A percentile compares a stretch with the other conserved stretches of the same genome.
These are phyloP conservation scores for Rhorus exstirpatorius DNA, from an alignment of 2,888 invertebrate genomes.

Conservation along the genomic window DNA sequence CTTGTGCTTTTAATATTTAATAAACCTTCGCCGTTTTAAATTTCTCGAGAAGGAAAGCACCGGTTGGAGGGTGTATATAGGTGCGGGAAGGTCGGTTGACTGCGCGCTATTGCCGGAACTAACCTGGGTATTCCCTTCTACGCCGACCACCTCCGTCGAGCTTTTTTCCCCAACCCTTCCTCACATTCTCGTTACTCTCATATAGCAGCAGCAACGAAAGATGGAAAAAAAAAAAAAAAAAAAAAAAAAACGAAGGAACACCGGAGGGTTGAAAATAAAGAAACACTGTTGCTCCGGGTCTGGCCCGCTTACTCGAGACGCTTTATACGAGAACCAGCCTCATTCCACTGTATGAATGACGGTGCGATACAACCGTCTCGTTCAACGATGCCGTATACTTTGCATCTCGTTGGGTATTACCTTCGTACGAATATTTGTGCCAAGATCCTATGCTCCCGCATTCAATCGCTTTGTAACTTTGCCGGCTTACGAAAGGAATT, in stretches of 20 bases:
- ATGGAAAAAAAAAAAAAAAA: no score
- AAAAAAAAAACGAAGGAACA: not conserved
- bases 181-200: constrained; percentile 6
- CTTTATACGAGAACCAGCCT: constrained; percentile 34
- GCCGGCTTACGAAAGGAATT: not conserved
- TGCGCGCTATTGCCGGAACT: constrained; percentile 38
- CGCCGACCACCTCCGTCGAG: not conserved
- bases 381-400: constrained; percentile 18
- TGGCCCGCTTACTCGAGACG: constrained; percentile 29
- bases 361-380: constrained; percentile 7
- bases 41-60: constrained; percentile 59
- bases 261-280: constrained; percentile 4
- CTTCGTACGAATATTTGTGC: constrained; percentile 23
- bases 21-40: constrained; percentile 72
- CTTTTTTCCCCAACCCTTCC: not conserved
- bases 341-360: constrained; percentile 11
- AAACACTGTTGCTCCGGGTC: constrained; percentile 30
- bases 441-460: constrained; percentile 36
- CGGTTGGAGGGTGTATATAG: no score
- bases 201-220: not conserved
- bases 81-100: constrained; percentile 29
- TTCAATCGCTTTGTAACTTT: constrained; percentile 26
- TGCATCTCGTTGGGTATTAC: constrained; percentile 32
- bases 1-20: constrained; percentile 73
- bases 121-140: constrained; percentile 7